phyloP scores from a whole-genome alignment of 2,113 vertebrate species.

The Corythornis vintsioides region DNA sequence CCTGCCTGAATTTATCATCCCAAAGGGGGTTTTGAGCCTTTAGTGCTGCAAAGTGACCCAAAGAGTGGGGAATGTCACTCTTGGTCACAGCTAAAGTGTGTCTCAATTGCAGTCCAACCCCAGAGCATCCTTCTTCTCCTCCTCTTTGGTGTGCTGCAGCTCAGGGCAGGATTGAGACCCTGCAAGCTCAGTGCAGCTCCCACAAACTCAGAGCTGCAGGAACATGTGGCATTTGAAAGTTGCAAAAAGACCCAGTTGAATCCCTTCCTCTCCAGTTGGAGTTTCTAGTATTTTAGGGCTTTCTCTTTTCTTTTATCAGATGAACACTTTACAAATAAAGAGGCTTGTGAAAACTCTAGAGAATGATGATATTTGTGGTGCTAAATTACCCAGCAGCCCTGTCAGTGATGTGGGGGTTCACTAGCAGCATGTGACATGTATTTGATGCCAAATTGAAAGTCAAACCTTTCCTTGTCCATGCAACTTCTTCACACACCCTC shows the following conservation, averaged over 20 bases:
- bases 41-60: not conserved
- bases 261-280: not conserved
- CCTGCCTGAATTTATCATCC: not conserved
- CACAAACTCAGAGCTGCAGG: not conserved
- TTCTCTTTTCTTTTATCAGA: not conserved
- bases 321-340: constrained; percentile 1
- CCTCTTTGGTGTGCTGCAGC: not conserved
- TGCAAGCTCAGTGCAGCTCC: rapidly evolving
- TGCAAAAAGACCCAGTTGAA: not conserved
- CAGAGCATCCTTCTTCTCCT: not conserved
- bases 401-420: not conserved
- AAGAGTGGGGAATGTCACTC: rapidly evolving
- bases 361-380: not conserved
- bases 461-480: not conserved
- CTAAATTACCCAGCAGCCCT: not conserved
- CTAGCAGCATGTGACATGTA: not conserved
- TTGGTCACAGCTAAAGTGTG: rapidly evolving
- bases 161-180: not conserved
- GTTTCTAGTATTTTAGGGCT: not conserved
- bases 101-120: no score
- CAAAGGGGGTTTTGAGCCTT: not conserved
- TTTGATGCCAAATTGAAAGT: not conserved
- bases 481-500: not conserved
- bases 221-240: not conserved
- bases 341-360: not conserved